Percentiles rank a stretch among this genome's conserved stretches.
Evolutionary conservation across 2,113 vertebrate species (phyloP).

Genomic region (Xenopus laevis): DNA sequence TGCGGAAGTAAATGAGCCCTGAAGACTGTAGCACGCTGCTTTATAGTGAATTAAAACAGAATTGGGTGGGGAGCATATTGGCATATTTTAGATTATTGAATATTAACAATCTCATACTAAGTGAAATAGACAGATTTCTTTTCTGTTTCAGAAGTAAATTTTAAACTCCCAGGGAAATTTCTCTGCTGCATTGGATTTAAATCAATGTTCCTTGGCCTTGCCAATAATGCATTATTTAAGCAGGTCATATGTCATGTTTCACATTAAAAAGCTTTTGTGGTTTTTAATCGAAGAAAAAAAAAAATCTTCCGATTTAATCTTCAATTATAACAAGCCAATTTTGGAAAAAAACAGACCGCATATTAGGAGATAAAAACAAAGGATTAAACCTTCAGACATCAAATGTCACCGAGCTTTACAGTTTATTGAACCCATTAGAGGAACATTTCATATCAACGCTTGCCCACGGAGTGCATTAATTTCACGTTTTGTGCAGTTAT

Average conservation of each 20-base stretch:
- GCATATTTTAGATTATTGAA: no score
- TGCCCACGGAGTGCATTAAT: no score
- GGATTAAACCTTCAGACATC: background rate
- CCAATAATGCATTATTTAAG: conserved; percentile 14
- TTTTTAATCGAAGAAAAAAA: conserved; percentile 3
- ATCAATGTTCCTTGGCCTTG: conserved; percentile 5
- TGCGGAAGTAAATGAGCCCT: no score
- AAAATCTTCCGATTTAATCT: background rate
- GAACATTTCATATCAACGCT: background rate
- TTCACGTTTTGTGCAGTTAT: no score
- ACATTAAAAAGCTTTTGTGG: background rate
- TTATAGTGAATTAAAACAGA: no score
- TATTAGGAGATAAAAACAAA: no score
- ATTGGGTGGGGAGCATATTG: no score
- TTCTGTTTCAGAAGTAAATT: background rate
- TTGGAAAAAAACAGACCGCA: background rate
- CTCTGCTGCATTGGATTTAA: background rate
- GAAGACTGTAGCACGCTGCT: no score
- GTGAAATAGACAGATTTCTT: no score
- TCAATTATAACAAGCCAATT: background rate
- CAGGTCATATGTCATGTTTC: background rate
- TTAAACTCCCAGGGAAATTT: no score
- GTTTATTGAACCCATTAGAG: background rate
- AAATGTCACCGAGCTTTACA: background rate
- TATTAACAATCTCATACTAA: no score